Percentiles rank a stretch among this genome's conserved stretches.
These are phyloP conservation scores for Pristionchus fissidentatus DNA, from an alignment of 2,888 invertebrate genomes.

Conservation along the genomic window DNA sequence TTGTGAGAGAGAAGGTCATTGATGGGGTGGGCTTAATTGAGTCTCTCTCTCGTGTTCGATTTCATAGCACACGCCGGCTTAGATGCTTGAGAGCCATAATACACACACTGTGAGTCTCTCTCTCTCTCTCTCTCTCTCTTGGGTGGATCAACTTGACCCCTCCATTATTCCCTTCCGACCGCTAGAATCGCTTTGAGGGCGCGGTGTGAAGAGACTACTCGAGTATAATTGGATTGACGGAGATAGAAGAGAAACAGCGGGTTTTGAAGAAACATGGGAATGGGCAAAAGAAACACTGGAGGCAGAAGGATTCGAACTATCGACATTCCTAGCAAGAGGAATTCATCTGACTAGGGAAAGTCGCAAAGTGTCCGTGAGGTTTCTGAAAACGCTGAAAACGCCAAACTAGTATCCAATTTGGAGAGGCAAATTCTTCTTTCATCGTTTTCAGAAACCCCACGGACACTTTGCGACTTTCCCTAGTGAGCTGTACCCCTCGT, in stretches of 20 bases:
- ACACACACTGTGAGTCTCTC: neutral
- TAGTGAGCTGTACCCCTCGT: no score
- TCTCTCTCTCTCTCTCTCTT: neutral
- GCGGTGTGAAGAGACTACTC: slow-evolving; percentile 7
- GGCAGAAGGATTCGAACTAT: no score
- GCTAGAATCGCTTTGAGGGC: neutral
- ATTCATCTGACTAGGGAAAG: no score
- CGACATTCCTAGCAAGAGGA: neutral
- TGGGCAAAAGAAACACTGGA: neutral
- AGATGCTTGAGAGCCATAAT: slow-evolving; percentile 40
- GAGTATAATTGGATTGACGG: slow-evolving; percentile 45
- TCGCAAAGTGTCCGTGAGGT: no score
- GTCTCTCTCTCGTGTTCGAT: slow-evolving; percentile 40
- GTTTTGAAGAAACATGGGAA: neutral
- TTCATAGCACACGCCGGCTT: slow-evolving; percentile 44
- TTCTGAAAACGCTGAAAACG: no score
- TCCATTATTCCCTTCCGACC: neutral
- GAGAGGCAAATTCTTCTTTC: no score
- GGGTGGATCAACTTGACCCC: slow-evolving; percentile 41
- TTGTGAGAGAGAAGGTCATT: slow-evolving; percentile 32
- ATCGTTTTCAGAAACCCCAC: no score
- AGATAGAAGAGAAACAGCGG: neutral
- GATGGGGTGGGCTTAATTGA: slow-evolving; percentile 39
- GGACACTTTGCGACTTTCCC: no score
- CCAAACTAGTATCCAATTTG: no score